These are phyloP conservation scores for Pangasius krempfi DNA, from an alignment of 2,797 vertebrate genomes.

Conservation along the genomic window DNA sequence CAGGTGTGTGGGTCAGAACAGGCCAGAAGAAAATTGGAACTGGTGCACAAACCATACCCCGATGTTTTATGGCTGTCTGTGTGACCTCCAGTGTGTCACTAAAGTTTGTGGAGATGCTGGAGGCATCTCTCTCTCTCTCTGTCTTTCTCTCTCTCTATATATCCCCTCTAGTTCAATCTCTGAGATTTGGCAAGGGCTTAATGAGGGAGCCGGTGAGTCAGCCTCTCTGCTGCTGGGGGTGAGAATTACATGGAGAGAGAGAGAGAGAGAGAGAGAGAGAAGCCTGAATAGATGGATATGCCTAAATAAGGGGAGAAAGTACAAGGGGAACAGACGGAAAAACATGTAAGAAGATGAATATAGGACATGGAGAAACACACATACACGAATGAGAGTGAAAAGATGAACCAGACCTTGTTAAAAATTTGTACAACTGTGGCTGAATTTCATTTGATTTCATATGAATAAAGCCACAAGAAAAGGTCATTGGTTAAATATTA, in stretches of 20 bases:
- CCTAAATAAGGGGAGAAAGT: slow-evolving; percentile 28
- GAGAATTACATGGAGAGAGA: slow-evolving; percentile 71
- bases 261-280: slow-evolving; percentile 55
- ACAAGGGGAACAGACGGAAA: slow-evolving; percentile 20
- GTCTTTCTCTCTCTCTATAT: slow-evolving; percentile 58
- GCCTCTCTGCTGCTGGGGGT: slow-evolving; percentile 76
- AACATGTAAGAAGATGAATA: slow-evolving; percentile 17
- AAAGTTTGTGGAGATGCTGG: slow-evolving; percentile 62
- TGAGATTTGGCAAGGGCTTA: slow-evolving; percentile 75
- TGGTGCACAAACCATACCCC: slow-evolving; percentile 41
- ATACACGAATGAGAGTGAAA: not conserved
- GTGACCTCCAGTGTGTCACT: slow-evolving; percentile 62
- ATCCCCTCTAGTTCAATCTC: slow-evolving; percentile 77
- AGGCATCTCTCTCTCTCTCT: slow-evolving; percentile 64
- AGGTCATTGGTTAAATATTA: not conserved
- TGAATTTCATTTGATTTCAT: not conserved
- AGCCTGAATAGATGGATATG: slow-evolving; percentile 28
- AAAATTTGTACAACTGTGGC: not conserved
- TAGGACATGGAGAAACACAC: slow-evolving; percentile 1
- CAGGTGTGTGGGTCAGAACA: slow-evolving; percentile 15
- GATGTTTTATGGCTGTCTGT: slow-evolving; percentile 57
- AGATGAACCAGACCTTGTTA: not conserved
- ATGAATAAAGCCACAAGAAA: slow-evolving; percentile 1
- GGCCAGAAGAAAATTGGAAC: slow-evolving; percentile 35
- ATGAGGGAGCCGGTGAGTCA: slow-evolving; percentile 80